Percentiles rank a stretch among this genome's conserved stretches.
Evolutionary conservation across 1,140 invertebrate species (phyloP).

Genomic region (Ditylenchus dipsaci): DNA sequence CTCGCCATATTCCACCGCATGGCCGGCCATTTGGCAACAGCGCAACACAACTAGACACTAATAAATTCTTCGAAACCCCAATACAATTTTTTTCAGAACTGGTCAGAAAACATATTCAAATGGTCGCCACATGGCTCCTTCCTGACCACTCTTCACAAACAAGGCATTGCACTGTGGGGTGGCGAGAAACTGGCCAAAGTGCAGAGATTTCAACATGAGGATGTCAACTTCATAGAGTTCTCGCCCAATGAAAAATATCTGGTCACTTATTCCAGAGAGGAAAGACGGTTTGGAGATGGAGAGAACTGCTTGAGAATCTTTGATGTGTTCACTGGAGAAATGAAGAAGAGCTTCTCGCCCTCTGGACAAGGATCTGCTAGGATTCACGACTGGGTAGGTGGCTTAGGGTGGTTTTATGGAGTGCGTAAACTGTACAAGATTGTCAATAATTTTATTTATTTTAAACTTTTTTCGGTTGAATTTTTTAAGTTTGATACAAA

Average conservation of each 20-base stretch:
- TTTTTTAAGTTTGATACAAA: no score
- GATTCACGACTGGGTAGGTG: slow-evolving; percentile 33
- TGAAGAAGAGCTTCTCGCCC: slow-evolving; percentile 51
- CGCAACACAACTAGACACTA: no score
- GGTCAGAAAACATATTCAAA: slow-evolving; percentile 88
- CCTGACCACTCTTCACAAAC: slow-evolving; percentile 86
- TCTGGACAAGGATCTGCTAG: slow-evolving; percentile 25
- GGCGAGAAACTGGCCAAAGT: slow-evolving; percentile 86
- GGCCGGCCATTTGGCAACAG: no score
- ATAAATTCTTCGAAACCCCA: no score
- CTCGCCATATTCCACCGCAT: no score
- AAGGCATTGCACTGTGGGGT: slow-evolving; percentile 92
- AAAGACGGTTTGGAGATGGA: slow-evolving; percentile 20
- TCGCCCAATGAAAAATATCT: slow-evolving; percentile 82
- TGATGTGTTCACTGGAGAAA: slow-evolving; percentile 57
- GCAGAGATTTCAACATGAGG: slow-evolving; percentile 80
- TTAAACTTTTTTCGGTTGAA: background rate
- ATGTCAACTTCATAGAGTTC: slow-evolving; percentile 91
- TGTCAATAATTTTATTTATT: no score
- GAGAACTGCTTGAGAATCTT: slow-evolving; percentile 52
- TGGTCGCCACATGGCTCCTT: slow-evolving; percentile 97
- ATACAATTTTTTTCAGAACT: slow-evolving; percentile 67
- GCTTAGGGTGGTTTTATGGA: no score
- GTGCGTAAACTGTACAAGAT: no score
- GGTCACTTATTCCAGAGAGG: slow-evolving; percentile 51